These are phyloP conservation scores for Artemia sinica DNA, from an alignment of 2,888 invertebrate species.

Conservation along the genomic window DNA sequence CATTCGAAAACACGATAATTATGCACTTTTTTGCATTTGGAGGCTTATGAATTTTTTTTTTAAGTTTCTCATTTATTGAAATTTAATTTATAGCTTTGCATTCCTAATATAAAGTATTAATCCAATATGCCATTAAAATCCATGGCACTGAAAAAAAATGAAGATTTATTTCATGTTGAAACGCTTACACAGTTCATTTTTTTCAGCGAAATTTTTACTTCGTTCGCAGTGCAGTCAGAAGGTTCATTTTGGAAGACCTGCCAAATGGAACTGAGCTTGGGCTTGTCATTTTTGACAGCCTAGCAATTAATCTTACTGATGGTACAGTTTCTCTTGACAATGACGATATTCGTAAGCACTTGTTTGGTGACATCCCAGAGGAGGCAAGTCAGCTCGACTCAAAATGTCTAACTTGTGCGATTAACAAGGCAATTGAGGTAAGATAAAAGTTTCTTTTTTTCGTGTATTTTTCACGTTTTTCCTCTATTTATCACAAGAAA, in stretches of 20 bases:
- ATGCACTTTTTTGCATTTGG: too few species aligned
- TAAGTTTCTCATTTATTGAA: too few species aligned
- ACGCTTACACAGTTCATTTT: background rate
- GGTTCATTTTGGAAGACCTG: background rate
- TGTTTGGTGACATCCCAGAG: background rate
- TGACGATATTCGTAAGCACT: background rate
- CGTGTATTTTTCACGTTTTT: too few species aligned
- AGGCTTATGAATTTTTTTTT: too few species aligned
- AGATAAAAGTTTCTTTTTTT: background rate
- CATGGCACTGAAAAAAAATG: too few species aligned
- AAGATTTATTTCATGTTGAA: too few species aligned
- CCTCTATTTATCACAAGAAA: too few species aligned
- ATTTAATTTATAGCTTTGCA: too few species aligned
- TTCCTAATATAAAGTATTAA: too few species aligned
- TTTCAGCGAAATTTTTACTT: background rate
- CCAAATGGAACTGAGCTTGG: constrained; percentile 1
- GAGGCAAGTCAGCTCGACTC: constrained; percentile 1
- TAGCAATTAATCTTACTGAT: background rate
- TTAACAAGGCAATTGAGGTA: background rate
- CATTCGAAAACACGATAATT: too few species aligned
- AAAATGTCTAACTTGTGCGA: constrained; percentile 1
- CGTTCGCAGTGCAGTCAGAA: background rate
- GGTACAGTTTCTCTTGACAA: background rate
- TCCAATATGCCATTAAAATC: too few species aligned
- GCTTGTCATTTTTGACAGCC: background rate